phyloP scores from a whole-genome alignment of 1,140 invertebrate genomes.

The Heliconius melpomene region DNA sequence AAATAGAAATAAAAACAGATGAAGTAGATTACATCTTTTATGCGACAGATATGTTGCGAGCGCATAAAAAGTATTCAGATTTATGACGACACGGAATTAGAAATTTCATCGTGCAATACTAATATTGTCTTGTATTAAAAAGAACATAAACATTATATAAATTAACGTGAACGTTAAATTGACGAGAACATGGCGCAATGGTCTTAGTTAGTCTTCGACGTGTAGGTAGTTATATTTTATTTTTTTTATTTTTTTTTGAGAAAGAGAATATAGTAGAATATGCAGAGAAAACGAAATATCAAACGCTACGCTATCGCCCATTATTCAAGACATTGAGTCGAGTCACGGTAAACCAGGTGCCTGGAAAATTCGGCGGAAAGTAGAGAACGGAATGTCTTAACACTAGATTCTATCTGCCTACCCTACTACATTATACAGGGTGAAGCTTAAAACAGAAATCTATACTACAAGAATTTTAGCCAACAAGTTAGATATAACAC shows the following conservation, averaged over 20 bases:
- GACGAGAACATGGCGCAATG: background rate
- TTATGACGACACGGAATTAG: slow-evolving; percentile 63
- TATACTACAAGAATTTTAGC: background rate
- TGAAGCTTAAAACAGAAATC: too few species aligned
- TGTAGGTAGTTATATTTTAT: background rate
- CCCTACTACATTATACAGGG: too few species aligned
- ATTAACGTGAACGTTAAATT: slow-evolving; percentile 45
- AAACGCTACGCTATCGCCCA: background rate
- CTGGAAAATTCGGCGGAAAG: too few species aligned
- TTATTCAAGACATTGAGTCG: background rate
- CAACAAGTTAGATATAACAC: slow-evolving; percentile 53
- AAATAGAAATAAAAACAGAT: slow-evolving; percentile 41
- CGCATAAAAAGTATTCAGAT: slow-evolving; percentile 37
- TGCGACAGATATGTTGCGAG: slow-evolving; percentile 34
- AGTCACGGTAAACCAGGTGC: background rate
- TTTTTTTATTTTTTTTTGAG: background rate
- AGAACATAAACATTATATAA: slow-evolving; percentile 52
- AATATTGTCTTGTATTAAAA: slow-evolving; percentile 52
- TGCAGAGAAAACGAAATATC: background rate
- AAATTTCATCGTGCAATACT: slow-evolving; percentile 53
- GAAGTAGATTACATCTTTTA: slow-evolving; percentile 36
- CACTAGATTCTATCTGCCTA: too few species aligned
- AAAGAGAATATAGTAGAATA: background rate
- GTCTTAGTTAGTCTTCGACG: background rate
- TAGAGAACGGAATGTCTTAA: too few species aligned